Base-by-base conservation (phyloP, 2,113 vertebrate genomes). In the Sander vitreus region DNA sequence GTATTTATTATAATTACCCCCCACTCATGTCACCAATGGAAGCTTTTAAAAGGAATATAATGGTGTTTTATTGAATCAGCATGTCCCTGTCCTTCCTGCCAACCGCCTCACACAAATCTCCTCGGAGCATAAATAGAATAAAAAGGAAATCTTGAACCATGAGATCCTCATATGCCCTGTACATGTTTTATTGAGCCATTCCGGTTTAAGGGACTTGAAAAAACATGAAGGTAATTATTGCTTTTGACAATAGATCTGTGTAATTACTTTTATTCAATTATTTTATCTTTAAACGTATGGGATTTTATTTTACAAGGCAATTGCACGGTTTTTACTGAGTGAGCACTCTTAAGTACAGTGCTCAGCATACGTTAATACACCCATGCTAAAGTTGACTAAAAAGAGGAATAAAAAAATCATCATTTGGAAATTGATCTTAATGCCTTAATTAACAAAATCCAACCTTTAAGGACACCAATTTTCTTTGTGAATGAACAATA, bases 1-100 rank as follows among this genome's bases (percentile, higher is more conserved):
- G 93, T 96, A 98, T 98, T 98, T 97, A 96, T 97, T 96, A 96
- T 97, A 97, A 98, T 98, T 97, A 97, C 93, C 93, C 95, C 92
- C 92, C 93, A 93, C 96, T 97, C 96, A 95, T 95, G 91, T 94
- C 95, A 94, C 92, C 96, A 97, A 95, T 96, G 95, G 96, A 95
- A 93, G 95, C 96, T 95, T 97, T 97, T 96, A 95, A 96, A 96
- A 94, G 92, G 95, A 96, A 94, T 95, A 96, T 96, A 97, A 97
- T 96, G 94, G 91, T 84, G 93, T 94, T 96, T 97, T 97, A 98
- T 98, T 98, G 94, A 95, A 97, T 98, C 97, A 96, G 94, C 72
- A 62, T 84, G 87, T 86, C 83, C 70, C 47, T 88, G 85, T 89
- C 84, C 87, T 92, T 93, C 89, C 92, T 93, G 80, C 63, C 15